phyloP scores from a whole-genome alignment of 1,140 invertebrate genomes.

The Copidosoma floridanum region DNA sequence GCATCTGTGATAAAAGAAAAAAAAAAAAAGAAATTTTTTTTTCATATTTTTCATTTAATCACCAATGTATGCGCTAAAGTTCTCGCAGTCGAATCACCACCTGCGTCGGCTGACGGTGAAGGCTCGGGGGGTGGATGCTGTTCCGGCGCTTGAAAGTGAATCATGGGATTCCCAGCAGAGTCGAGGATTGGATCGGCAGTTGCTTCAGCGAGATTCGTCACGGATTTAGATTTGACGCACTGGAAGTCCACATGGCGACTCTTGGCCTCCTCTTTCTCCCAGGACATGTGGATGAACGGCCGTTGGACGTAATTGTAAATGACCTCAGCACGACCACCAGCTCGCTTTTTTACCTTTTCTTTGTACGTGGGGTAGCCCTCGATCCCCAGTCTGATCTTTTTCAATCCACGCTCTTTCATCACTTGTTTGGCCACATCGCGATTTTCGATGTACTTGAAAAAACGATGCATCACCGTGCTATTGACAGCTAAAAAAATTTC shows the following conservation, averaged over 20 bases:
- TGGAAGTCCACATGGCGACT: slow-evolving; percentile 99
- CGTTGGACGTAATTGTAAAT: slow-evolving; percentile 99
- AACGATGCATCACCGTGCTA: slow-evolving; percentile 91
- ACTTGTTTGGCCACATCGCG: slow-evolving; percentile 98
- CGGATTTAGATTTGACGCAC: slow-evolving; percentile 92
- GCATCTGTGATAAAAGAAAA: slow-evolving; percentile 3
- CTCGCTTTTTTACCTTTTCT: slow-evolving; percentile 90
- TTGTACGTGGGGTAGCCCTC: slow-evolving; percentile 99
- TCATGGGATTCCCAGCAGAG: slow-evolving; percentile 60
- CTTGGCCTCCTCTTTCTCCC: slow-evolving; percentile 99
- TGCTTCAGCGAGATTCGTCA: slow-evolving; percentile 88
- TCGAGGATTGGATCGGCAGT: slow-evolving; percentile 81
- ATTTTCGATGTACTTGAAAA: slow-evolving; percentile 99
- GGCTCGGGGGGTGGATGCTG: slow-evolving; percentile 36
- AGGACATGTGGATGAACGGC: slow-evolving; percentile 99
- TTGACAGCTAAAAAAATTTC: slow-evolving; percentile 66
- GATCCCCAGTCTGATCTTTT: slow-evolving; percentile 98
- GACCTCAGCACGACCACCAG: slow-evolving; percentile 89
- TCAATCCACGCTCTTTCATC: slow-evolving; percentile 95
- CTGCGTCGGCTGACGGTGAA: slow-evolving; percentile 39
- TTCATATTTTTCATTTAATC: too few species aligned
- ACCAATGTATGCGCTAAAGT: neutral
- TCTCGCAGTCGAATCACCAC: too few species aligned
- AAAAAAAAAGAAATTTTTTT: too few species aligned
- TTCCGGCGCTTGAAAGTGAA: slow-evolving; percentile 35